phyloP scores from a whole-genome alignment of 1,140 invertebrate species.

The Plectrocnemia conspersa region DNA sequence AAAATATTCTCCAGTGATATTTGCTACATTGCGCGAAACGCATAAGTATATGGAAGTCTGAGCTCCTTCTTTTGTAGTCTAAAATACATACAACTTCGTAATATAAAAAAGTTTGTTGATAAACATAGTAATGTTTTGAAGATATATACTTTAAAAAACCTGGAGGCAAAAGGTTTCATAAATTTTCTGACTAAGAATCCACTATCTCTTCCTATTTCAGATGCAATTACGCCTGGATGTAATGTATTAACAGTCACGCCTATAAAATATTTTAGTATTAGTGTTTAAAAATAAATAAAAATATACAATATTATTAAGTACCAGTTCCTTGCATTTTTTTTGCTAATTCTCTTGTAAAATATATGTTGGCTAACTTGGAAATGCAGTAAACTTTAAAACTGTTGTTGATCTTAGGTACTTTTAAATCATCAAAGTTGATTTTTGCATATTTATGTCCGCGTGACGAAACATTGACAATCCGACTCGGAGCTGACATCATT shows the following conservation, averaged over 20 bases:
- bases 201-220: constrained; percentile 66
- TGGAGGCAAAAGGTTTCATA: constrained; percentile 49
- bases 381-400: constrained; percentile 55
- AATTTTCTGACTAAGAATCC: constrained; percentile 57
- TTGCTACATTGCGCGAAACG: constrained; percentile 67
- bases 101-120: constrained; percentile 2
- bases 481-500: constrained; percentile 50
- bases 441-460: constrained; percentile 53
- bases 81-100: constrained; percentile 50
- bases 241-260: constrained; percentile 69
- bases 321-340: constrained; percentile 45
- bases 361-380: constrained; percentile 60
- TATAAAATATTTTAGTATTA: constrained; percentile 26
- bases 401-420: background rate
- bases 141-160: constrained; percentile 25
- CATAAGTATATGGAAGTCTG: constrained; percentile 77
- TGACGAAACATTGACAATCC: constrained; percentile 63
- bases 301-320: too few species aligned
- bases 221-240: constrained; percentile 76
- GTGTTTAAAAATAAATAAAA: background rate
- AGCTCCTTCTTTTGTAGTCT: constrained; percentile 70
- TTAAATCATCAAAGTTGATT: constrained; percentile 51
- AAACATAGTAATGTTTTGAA: background rate
- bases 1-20: constrained; percentile 76
- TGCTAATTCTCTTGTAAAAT: constrained; percentile 56